Evolutionary conservation across 2,888 invertebrate genomes (phyloP).

Genomic region (Hirtodrosophila duncani): DNA sequence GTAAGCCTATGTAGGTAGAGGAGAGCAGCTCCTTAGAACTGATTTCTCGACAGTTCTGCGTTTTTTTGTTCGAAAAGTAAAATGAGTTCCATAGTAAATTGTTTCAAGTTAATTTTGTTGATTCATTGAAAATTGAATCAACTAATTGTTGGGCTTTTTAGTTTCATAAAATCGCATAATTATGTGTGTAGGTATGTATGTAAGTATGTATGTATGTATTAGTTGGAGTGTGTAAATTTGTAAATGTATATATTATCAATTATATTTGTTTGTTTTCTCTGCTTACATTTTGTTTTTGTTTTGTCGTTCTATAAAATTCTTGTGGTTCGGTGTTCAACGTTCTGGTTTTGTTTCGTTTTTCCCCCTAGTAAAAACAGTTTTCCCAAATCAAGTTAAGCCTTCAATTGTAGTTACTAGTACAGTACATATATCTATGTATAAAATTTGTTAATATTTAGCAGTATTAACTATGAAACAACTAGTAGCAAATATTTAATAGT

Average conservation of each 20-base stretch:
- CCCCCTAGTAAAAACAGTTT: no score
- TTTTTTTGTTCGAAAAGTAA: no score
- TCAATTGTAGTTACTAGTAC: conserved; percentile 31
- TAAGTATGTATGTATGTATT: conserved; percentile 2
- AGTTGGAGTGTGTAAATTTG: background rate
- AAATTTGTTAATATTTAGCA: conserved; percentile 34
- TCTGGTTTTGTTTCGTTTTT: conserved; percentile 35
- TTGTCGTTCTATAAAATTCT: conserved; percentile 53
- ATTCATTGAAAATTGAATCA: no score
- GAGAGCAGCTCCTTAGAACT: no score
- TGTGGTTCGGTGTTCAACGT: conserved; percentile 64
- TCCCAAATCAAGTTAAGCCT: conserved; percentile 33
- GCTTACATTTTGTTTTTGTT: conserved; percentile 18
- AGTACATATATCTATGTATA: conserved; percentile 15
- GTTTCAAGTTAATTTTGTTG: no score
- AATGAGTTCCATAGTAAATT: no score
- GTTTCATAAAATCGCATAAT: conserved; percentile 1
- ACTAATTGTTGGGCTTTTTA: background rate
- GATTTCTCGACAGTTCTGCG: no score
- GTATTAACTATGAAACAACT: conserved; percentile 60
- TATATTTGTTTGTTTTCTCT: conserved; percentile 20
- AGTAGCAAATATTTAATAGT: conserved; percentile 61
- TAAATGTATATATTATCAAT: conserved; percentile 5
- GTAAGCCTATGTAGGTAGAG: no score
- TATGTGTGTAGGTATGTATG: conserved; percentile 3